Evolutionary conservation across 2,888 invertebrate genomes (phyloP).

Genomic region (Gnatocerus cornutus): DNA sequence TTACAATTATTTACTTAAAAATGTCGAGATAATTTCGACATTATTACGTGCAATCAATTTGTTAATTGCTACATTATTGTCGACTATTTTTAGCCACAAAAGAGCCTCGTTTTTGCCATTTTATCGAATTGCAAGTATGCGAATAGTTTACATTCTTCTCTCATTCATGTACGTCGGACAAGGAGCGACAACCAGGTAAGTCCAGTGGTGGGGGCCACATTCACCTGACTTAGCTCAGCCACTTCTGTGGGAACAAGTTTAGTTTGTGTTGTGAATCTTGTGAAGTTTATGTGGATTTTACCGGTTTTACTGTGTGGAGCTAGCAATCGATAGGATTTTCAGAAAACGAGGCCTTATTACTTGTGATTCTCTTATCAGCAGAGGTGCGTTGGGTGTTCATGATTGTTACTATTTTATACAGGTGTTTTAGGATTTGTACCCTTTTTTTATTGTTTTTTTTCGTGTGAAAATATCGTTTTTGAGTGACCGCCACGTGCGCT

Average conservation of each 20-base stretch:
- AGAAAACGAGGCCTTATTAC: too few species aligned
- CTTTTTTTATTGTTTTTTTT: conserved; percentile 5
- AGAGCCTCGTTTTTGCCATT: too few species aligned
- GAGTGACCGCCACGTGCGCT: conserved; percentile 16
- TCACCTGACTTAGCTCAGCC: conserved; percentile 46
- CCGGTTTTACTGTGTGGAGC: not conserved
- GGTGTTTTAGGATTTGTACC: too few species aligned
- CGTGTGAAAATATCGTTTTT: conserved; percentile 1
- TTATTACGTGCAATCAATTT: conserved; percentile 8
- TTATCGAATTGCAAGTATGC: conserved; percentile 26
- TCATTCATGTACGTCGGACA: conserved; percentile 24
- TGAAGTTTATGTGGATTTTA: conserved; percentile 30
- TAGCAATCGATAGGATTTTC: too few species aligned
- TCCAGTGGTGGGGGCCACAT: conserved; percentile 42
- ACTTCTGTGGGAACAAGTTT: conserved; percentile 45
- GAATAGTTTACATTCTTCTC: conserved; percentile 32
- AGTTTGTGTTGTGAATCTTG: conserved; percentile 45
- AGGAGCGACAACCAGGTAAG: conserved; percentile 33
- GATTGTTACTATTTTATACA: too few species aligned
- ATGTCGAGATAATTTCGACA: conserved; percentile 18
- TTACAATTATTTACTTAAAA: conserved; percentile 24
- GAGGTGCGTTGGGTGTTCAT: too few species aligned
- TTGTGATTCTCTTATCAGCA: not conserved
- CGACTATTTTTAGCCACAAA: too few species aligned
- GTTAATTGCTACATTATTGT: not conserved